phyloP scores from a whole-genome alignment of 2,113 vertebrate genomes.

The Cyprinodon variegatus region DNA sequence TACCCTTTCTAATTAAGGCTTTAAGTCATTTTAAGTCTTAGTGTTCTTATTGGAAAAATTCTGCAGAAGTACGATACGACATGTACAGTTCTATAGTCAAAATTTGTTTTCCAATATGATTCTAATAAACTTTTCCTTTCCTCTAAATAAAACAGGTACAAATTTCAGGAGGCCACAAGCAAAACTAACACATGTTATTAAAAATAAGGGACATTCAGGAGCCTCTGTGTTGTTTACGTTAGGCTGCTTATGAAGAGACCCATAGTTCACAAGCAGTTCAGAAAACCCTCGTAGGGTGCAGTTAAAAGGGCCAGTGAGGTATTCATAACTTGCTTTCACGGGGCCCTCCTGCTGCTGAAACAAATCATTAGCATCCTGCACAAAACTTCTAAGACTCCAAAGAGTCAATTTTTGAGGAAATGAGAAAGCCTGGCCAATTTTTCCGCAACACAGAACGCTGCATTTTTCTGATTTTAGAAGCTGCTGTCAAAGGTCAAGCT shows the following conservation, averaged over 20 bases:
- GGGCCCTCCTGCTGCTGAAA: constrained; percentile 61
- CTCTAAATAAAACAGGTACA: neutral
- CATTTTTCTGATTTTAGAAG: constrained; percentile 68
- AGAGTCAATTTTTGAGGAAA: constrained; percentile 65
- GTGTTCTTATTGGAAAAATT: neutral
- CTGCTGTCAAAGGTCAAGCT: constrained; percentile 44
- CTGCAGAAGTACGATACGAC: no score
- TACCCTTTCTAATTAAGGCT: neutral
- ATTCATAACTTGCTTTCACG: constrained; percentile 61
- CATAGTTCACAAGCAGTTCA: constrained; percentile 63
- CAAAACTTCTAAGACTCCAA: constrained; percentile 59
- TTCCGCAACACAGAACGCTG: constrained; percentile 21
- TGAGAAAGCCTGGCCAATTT: constrained; percentile 61
- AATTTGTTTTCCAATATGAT: neutral
- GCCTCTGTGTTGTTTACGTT: constrained; percentile 44
- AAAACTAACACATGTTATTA: constrained; percentile 27
- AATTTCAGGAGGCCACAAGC: neutral
- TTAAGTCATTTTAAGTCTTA: neutral
- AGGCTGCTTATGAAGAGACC: constrained; percentile 50
- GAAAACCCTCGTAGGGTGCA: constrained; percentile 58
- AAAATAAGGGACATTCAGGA: constrained; percentile 20
- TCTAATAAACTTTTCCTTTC: neutral
- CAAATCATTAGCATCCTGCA: constrained; percentile 73
- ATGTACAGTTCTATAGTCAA: neutral
- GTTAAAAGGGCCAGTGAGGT: constrained; percentile 48